These are phyloP conservation scores for Cyphomyrmex costatus DNA, from an alignment of 1,140 invertebrate species.

Conservation along the genomic window DNA sequence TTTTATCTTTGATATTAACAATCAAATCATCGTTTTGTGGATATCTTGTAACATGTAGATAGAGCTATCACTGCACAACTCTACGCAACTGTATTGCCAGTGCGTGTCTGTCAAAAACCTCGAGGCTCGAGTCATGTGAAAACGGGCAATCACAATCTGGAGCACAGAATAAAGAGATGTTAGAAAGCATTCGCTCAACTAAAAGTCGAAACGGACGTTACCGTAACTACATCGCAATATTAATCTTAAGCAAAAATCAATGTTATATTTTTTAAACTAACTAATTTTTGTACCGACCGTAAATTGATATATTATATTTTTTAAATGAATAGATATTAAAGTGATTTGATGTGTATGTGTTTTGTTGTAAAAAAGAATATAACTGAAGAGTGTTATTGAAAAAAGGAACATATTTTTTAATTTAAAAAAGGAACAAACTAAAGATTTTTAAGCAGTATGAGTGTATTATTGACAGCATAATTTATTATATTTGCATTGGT, in stretches of 20 bases:
- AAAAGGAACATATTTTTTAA: too few species aligned
- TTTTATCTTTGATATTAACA: background rate
- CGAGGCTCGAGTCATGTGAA: constrained; percentile 31
- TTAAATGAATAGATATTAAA: background rate
- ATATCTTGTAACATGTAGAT: background rate
- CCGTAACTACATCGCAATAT: constrained; percentile 11
- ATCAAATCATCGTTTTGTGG: background rate
- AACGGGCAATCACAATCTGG: background rate
- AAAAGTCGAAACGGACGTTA: background rate
- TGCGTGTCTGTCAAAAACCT: constrained; percentile 16
- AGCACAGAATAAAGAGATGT: background rate
- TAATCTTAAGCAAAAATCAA: background rate
- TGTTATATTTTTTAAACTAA: too few species aligned
- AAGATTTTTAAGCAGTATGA: too few species aligned
- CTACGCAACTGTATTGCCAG: background rate
- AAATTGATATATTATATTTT: too few species aligned
- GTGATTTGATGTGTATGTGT: background rate
- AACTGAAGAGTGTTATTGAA: too few species aligned
- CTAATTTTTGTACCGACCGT: too few species aligned
- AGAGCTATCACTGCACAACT: background rate
- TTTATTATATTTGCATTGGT: too few species aligned
- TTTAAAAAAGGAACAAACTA: too few species aligned
- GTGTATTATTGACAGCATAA: too few species aligned
- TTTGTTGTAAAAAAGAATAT: too few species aligned
- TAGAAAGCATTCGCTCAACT: background rate